Evolutionary conservation across 2,113 vertebrate genomes (phyloP), one percentile per base, ranked within the genome.

Genomic region (Bos indicus): DNA sequence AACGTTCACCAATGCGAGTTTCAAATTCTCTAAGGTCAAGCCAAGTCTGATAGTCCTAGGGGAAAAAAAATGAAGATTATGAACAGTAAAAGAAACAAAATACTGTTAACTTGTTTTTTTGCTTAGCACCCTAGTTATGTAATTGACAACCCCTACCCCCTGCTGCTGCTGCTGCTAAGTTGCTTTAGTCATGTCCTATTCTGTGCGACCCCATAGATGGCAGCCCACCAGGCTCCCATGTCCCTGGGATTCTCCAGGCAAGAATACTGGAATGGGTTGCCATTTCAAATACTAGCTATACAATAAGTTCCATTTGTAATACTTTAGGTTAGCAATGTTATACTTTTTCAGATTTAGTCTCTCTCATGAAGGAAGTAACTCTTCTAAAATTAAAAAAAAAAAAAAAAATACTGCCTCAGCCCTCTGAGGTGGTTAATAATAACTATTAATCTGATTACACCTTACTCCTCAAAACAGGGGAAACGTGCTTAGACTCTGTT

Each of bases 31-130:
- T 99, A 97, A 99, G 99, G 98, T 99, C 99, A 98, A 99, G 98
- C 99, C 99, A 99, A 2, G 99, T 99, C 98, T 99, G 99, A 98
- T 99, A 99, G 98, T 99, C 99, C 99, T 99, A 98, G 71, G 16
- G 78, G 5, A 2, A n/a, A 51, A 8, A 94, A 97, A 82, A 43
- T 26, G 40, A 48, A 28, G 43, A 86, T 71, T 85, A 71, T 60
- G 54, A 97, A 64, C 11, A 51, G 88, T 57, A 88, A 81, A 94
- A 64, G 46, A 85, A 94, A 90, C 17, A 90, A 91, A 87, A 88
- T 52, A 54, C 23, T 25, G 5, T 59, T 36, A 95, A 89, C n/a
- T 56, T 57, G 7, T 43, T 82, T 91, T 67, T 90, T 64, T 88
- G 28, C 48, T 85, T 60, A 93, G 59, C 26, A 81, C 1, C 10